Evolutionary conservation across 2,113 vertebrate genomes (phyloP).

Genomic region (Equus quagga): DNA sequence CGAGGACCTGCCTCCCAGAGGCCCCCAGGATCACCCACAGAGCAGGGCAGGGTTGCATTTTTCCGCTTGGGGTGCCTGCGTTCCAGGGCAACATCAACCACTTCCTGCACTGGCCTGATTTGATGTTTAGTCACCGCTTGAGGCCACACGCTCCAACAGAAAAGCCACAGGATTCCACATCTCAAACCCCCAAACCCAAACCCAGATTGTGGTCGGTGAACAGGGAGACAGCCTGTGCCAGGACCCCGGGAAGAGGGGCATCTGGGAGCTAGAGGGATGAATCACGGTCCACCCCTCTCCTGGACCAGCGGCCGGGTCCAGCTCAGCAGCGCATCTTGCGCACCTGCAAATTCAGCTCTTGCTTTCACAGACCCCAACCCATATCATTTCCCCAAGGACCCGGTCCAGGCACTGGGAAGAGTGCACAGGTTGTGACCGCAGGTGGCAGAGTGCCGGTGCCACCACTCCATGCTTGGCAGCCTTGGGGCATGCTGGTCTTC

Average conservation of each 20-base stretch:
- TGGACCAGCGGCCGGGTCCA: background rate
- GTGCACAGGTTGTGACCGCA: background rate
- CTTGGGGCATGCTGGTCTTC: rapidly evolving
- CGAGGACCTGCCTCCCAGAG: background rate
- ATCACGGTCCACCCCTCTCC: rapidly evolving
- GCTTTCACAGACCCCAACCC: background rate
- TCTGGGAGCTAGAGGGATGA: background rate
- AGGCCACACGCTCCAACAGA: no score
- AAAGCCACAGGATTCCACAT: background rate
- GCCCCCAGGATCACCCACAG: no score
- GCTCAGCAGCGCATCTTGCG: rapidly evolving
- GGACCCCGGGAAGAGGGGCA: background rate
- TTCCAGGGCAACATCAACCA: background rate
- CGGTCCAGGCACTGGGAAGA: rapidly evolving
- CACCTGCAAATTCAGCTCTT: background rate
- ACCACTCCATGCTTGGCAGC: rapidly evolving
- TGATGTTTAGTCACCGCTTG: background rate
- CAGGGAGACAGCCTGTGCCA: rapidly evolving
- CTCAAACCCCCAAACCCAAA: background rate
- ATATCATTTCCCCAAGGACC: no score
- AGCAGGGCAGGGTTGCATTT: background rate
- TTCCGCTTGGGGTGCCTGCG: background rate
- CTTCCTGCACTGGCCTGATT: no score
- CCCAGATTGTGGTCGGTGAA: rapidly evolving
- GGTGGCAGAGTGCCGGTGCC: no score